Conservation (phyloP, 2,113 vertebrate species). For the Pteropus alecto region DNA sequence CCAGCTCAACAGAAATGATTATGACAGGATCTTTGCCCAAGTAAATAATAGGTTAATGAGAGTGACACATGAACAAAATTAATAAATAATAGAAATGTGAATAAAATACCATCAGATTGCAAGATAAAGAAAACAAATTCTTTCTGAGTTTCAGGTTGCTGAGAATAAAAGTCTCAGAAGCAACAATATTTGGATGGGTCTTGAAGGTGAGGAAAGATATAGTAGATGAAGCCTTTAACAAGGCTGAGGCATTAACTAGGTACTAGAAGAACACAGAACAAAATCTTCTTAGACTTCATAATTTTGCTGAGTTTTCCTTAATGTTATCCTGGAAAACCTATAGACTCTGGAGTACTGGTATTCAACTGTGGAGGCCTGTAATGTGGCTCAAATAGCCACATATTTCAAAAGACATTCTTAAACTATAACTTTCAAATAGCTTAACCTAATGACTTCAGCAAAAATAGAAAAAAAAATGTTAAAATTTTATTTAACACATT, state of each 20-base stretch:
- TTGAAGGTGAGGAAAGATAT: background rate
- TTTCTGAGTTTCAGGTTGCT: background rate
- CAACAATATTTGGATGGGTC: background rate
- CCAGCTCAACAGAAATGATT: background rate
- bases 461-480: background rate
- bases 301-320: background rate
- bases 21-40: background rate
- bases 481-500: background rate
- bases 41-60: background rate
- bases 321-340: background rate
- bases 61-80: background rate
- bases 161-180: background rate
- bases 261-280: background rate
- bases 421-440: background rate
- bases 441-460: background rate
- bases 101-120: background rate
- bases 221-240: background rate
- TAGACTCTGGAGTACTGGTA: accelerated
- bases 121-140: background rate
- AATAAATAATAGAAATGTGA: background rate
- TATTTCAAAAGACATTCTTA: background rate
- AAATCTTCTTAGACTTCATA: background rate
- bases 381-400: background rate
- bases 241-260: background rate
- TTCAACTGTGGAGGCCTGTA: background rate